Evolutionary conservation across 1,140 invertebrate species (phyloP).

Genomic region (Drosophila eugracilis): DNA sequence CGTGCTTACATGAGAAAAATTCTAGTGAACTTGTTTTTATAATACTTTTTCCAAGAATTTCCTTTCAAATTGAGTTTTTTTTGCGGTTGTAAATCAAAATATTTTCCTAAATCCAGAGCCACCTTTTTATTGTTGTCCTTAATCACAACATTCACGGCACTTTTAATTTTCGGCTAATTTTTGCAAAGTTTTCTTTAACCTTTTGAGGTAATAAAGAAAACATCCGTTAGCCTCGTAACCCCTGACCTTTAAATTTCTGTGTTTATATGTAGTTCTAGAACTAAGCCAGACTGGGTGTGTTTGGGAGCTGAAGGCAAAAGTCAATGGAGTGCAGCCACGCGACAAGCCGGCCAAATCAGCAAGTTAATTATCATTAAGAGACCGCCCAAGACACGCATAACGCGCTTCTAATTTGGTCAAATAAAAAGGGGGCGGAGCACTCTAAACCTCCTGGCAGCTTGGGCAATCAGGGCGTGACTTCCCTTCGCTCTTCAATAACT

Average conservation of each 20-base stretch:
- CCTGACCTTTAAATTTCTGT: slow-evolving; percentile 16
- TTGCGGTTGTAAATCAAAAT: no score
- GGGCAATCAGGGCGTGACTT: slow-evolving; percentile 61
- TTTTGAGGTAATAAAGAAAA: slow-evolving; percentile 14
- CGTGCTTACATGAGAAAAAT: no score
- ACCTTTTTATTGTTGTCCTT: no score
- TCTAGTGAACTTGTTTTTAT: no score
- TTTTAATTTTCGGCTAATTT: not conserved
- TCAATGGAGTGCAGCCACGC: slow-evolving; percentile 73
- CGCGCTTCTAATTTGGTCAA: slow-evolving; percentile 53
- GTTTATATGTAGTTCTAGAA: slow-evolving; percentile 15
- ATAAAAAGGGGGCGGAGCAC: slow-evolving; percentile 14
- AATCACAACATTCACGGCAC: not conserved
- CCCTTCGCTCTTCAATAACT: slow-evolving; percentile 33
- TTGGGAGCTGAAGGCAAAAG: slow-evolving; percentile 17
- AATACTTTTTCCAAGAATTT: no score
- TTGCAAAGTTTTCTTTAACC: not conserved
- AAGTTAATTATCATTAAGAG: slow-evolving; percentile 65
- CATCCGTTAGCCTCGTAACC: slow-evolving; percentile 23
- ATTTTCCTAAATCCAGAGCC: no score
- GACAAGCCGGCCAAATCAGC: slow-evolving; percentile 54
- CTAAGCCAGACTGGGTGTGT: slow-evolving; percentile 14
- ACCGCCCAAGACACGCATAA: slow-evolving; percentile 46
- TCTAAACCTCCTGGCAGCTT: slow-evolving; percentile 28
- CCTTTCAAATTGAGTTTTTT: no score